phyloP scores from a whole-genome alignment of 2,888 invertebrate genomes.

The Cataglyphis albicans region DNA sequence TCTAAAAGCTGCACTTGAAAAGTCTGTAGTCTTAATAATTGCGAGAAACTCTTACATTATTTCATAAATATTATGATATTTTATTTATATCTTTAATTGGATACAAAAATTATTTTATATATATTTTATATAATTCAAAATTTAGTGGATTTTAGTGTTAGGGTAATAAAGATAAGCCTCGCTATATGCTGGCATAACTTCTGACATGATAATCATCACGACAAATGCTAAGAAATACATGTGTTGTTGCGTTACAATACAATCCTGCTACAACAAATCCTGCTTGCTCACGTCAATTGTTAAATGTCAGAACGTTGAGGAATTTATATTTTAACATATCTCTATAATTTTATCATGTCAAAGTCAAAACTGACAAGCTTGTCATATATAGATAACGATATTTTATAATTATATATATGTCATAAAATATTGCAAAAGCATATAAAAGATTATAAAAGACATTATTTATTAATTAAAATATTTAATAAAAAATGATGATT shows the following conservation, averaged over 20 bases:
- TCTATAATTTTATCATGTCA: background rate
- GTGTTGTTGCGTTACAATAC: background rate
- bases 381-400: background rate
- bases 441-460: background rate
- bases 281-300: background rate
- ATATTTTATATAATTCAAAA: background rate
- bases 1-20: background rate
- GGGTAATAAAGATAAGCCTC: background rate
- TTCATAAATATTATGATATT: background rate
- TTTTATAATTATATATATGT: constrained; percentile 4
- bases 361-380: background rate
- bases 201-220: background rate
- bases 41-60: background rate
- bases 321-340: constrained; percentile 6
- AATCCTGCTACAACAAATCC: too few relatives aligned
- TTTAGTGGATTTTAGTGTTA: background rate
- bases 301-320: background rate
- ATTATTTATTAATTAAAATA: background rate
- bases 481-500: background rate
- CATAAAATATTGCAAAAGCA: background rate
- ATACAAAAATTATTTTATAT: background rate
- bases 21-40: background rate
- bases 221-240: background rate
- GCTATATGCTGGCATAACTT: background rate
- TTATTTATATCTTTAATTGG: background rate